Base-by-base conservation (phyloP, 1,140 invertebrate species). In the Lasioglossum baleicum region DNA sequence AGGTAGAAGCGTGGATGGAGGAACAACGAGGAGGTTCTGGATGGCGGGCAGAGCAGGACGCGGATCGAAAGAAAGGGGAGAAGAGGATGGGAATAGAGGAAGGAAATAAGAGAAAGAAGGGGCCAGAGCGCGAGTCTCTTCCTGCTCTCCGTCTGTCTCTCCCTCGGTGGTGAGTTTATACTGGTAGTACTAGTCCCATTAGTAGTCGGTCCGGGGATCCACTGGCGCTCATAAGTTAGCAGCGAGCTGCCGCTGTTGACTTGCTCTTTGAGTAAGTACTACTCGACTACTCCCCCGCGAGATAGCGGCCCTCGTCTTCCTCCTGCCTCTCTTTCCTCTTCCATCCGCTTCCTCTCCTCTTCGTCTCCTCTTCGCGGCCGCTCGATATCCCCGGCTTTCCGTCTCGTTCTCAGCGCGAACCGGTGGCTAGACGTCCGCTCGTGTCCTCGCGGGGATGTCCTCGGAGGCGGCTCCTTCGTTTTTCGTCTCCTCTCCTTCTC, bases 101-200 rank as follows among this genome's bases (percentile, higher is more conserved):
- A 11, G 44, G 44, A 11, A 11, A n/a, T n/a, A n/a, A n/a, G n/a
- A n/a, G n/a, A n/a, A n/a, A n/a, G n/a, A n/a, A n/a, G n/a, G n/a
- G n/a, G n/a, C n/a, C n/a, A n/a, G n/a, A n/a, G n/a, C n/a, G n/a
- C n/a, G n/a, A n/a, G n/a, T n/a, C n/a, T n/a, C 8, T 35, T 15
- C 40, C 58, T 42, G 31, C 58, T 42, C 42, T 35, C n/a, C 20
- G 58, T 31, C 73, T 48, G 65, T 61, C 66, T 58, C 83, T 70
- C 63, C 74, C 13, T 53, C 76, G 58, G 60, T 80, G 78, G 56
- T 80, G 72, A 74, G 78, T 84, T 85, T 76, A 66, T 84, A 81
- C 83, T 74, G 81, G 77, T 88, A 79, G 83, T 75, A 82, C 83
- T 88, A 88, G 83, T 88, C 75, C 78, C 86, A 88, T 88, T 88